Conservation (phyloP, 2,113 vertebrate genomes). For the Oncorhynchus gorbuscha region DNA sequence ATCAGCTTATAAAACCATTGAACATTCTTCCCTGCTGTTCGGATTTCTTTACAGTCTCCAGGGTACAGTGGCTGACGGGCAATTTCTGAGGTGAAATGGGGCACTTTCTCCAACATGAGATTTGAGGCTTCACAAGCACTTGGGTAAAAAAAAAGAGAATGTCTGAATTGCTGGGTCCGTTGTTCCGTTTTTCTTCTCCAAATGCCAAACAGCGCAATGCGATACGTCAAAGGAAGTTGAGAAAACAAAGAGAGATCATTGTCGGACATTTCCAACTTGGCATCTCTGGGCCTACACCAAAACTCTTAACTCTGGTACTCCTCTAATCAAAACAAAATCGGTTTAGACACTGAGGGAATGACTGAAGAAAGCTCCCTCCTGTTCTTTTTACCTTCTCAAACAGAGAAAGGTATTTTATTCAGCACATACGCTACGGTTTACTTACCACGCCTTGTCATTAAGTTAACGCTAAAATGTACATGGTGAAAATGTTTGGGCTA, state of each 20-base stretch:
- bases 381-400: slow-evolving; percentile 23
- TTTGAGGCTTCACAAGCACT: slow-evolving; percentile 30
- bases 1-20: slow-evolving; percentile 11
- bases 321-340: not conserved
- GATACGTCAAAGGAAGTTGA: slow-evolving; percentile 41
- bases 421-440: no score
- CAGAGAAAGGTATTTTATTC: slow-evolving; percentile 21
- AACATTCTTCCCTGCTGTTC: slow-evolving; percentile 13
- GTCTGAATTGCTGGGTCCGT: slow-evolving; percentile 50
- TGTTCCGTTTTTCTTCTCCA: slow-evolving; percentile 11
- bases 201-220: slow-evolving; percentile 39
- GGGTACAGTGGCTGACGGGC: slow-evolving; percentile 12
- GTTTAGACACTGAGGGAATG: slow-evolving; percentile 12
- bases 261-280: slow-evolving; percentile 21
- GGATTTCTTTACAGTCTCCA: slow-evolving; percentile 21
- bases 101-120: slow-evolving; percentile 42
- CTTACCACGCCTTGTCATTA: no score
- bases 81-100: not conserved
- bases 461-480: no score
- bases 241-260: slow-evolving; percentile 57
- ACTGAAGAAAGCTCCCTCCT: slow-evolving; percentile 36
- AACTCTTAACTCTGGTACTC: slow-evolving; percentile 16
- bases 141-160: not conserved
- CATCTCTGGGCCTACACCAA: slow-evolving; percentile 36
- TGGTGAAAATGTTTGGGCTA: no score